Percentiles rank a stretch among this genome's conserved stretches.
Evolutionary conservation across 2,797 vertebrate species (phyloP).

Genomic region (Sebastes oblongus): DNA sequence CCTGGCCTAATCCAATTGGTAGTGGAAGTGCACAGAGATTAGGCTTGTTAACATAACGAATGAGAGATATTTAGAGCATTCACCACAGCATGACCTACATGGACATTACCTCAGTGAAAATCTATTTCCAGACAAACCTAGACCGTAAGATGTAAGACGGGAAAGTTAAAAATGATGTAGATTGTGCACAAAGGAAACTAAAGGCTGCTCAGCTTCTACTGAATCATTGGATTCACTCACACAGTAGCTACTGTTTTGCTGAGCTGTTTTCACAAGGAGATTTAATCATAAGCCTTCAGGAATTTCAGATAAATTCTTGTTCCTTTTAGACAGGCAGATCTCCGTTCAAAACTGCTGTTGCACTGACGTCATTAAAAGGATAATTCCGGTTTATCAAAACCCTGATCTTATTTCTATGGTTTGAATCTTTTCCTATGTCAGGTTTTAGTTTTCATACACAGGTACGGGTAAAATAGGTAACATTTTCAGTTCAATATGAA

Average conservation of each 20-base stretch:
- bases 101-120: slow-evolving; percentile 5
- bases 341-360: not conserved
- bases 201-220: not conserved
- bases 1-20: slow-evolving; percentile 52
- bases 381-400: not conserved
- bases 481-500: not conserved
- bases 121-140: not conserved
- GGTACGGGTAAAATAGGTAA: not conserved
- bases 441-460: not conserved
- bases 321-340: not conserved
- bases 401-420: not conserved
- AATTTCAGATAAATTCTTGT: not conserved
- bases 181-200: not conserved
- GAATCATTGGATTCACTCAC: not conserved
- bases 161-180: not conserved
- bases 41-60: slow-evolving; percentile 49
- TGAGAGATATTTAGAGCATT: slow-evolving; percentile 46
- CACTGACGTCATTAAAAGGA: not conserved
- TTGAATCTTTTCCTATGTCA: not conserved
- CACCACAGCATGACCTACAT: not conserved
- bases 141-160: not conserved
- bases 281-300: not conserved
- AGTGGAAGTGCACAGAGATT: slow-evolving; percentile 52
- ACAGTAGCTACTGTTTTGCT: not conserved
- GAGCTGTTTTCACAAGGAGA: not conserved